phyloP scores from a whole-genome alignment of 1,140 invertebrate species.

The Pygmarrhopalites habei region DNA sequence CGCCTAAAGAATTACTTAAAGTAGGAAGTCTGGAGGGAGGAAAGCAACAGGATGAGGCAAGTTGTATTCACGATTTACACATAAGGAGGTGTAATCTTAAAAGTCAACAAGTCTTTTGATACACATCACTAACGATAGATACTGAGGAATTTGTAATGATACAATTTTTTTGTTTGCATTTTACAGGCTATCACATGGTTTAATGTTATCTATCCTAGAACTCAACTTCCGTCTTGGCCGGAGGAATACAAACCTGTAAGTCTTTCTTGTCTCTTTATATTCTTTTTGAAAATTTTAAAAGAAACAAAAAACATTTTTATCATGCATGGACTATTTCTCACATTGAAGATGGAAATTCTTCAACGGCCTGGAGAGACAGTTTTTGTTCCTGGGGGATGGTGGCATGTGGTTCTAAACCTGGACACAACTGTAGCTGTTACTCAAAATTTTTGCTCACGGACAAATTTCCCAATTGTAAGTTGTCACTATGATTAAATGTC shows the following conservation, averaged over 20 bases:
- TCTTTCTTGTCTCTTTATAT: background rate
- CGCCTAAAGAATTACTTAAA: conserved; percentile 90
- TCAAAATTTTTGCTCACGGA: conserved; percentile 93
- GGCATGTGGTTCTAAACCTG: conserved; percentile 97
- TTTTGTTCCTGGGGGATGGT: conserved; percentile 96
- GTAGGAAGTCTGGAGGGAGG: conserved; percentile 80
- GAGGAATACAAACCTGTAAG: conserved; percentile 75
- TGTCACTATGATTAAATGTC: no score
- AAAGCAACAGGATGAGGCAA: conserved; percentile 93
- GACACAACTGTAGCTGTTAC: conserved; percentile 94
- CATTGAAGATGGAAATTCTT: conserved; percentile 94
- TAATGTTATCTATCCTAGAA: conserved; percentile 89
- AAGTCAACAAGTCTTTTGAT: no score
- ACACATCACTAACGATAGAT: no score
- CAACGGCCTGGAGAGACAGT: conserved; percentile 96
- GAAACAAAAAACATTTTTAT: conserved; percentile 8
- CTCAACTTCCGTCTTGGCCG: conserved; percentile 81
- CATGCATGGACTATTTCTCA: conserved; percentile 28
- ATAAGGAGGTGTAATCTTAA: no score
- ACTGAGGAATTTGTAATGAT: no score
- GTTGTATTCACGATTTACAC: no score
- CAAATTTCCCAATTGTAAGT: conserved; percentile 70
- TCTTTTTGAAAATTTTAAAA: conserved; percentile 15
- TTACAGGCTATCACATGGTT: conserved; percentile 99
- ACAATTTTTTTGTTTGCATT: no score